Evolutionary conservation across 1,140 invertebrate genomes (phyloP).

Genomic region (Globodera ellingtonae): DNA sequence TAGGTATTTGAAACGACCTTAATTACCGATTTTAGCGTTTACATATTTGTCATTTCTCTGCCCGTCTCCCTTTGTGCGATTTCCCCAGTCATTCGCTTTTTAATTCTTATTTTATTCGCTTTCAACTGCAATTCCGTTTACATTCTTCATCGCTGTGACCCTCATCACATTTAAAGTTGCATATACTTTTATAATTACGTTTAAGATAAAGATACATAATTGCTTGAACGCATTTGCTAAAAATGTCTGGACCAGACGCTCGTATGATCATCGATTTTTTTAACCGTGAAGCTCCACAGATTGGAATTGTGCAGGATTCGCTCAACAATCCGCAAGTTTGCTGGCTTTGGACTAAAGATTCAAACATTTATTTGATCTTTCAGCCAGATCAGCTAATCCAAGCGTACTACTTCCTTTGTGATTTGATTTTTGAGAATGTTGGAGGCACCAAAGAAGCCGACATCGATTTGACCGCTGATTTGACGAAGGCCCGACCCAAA

Average conservation of each 20-base stretch:
- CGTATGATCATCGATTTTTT: conserved; percentile 34
- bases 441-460: neutral
- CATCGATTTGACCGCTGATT: conserved; percentile 2
- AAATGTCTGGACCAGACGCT: conserved; percentile 6
- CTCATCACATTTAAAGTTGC: no score
- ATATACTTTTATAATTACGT: no score
- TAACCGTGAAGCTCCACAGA: conserved; percentile 16
- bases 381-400: conserved; percentile 34
- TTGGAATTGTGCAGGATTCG: conserved; percentile 17
- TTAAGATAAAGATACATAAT: no score
- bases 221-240: neutral
- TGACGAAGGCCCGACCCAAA: conserved; percentile 14
- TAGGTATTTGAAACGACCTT: no score
- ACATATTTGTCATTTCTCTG: no score
- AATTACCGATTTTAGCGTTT: no score
- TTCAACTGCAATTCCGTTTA: no score
- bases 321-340: conserved; percentile 25
- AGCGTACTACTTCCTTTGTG: conserved; percentile 31
- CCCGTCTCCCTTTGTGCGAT: no score
- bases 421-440: conserved; percentile 26
- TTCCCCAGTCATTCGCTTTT: no score
- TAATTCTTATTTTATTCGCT: no score
- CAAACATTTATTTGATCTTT: neutral
- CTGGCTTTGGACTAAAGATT: neutral
- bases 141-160: no score